Evolutionary conservation across 2,113 vertebrate genomes (phyloP), one percentile per base, ranked within the genome.

Genomic region (Amphiprion percula): DNA sequence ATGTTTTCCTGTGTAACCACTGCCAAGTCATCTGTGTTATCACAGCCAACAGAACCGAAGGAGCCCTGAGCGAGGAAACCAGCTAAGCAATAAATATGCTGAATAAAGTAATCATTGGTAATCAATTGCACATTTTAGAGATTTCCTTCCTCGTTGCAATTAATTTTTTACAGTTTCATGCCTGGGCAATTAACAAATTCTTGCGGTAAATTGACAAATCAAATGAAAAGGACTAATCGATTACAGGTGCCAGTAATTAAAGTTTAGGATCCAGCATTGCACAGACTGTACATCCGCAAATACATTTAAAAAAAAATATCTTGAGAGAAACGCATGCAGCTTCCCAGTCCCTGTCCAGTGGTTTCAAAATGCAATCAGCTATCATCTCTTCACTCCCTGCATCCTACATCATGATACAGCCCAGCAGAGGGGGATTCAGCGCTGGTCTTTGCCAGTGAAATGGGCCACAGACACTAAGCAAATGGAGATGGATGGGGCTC

Each of bases 401-500:
- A 46, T 74, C 71, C 54, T 64, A 49, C 60, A 28, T 50, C 12
- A 37, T 39, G 55, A 50, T 26, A 47, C 58, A 71, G 26, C 33
- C n/a, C 7, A 62, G 52, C 71, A 70, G 69, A 75, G 66, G 77
- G 55, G 53, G 77, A 83, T 83, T 68, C 74, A 23, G 76, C 59
- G 44, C 74, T 46, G 73, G 68, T 87, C 77, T 86, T 83, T 68
- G 82, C 77, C 37, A 72, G 79, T 82, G 89, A 91, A 94, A 93
- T 82, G 85, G 81, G 82, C 81, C 86, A 88, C 77, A 87, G 91
- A 91, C 89, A 89, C 84, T 55, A 56, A 83, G 82, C 69, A 93
- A 93, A 92, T 94, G 82, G 88, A 94, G 91, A 94, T 90, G 84
- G 89, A 92, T 93, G 81, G 78, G 83, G 77, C 87, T 91, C 80